phyloP scores from a whole-genome alignment of 2,797 vertebrate genomes.

The Melanotaenia nigrans region DNA sequence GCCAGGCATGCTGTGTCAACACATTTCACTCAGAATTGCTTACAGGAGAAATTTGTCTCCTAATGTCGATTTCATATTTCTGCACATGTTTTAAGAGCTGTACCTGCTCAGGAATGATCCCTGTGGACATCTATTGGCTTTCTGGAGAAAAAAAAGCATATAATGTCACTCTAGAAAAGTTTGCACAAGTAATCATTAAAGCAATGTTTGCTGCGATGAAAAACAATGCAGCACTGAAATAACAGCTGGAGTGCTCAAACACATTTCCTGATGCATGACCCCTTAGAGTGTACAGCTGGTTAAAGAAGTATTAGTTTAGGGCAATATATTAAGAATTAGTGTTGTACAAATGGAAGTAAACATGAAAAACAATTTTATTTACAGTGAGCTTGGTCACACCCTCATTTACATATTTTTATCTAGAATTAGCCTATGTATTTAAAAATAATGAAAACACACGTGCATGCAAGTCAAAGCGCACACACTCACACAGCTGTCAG shows the following conservation, averaged over 20 bases:
- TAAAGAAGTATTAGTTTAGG: conserved; percentile 41
- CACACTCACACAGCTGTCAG: conserved; percentile 16
- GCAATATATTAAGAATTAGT: conserved; percentile 57
- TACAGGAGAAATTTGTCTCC: conserved; percentile 97
- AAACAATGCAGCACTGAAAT: not conserved
- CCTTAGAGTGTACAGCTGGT: conserved; percentile 37
- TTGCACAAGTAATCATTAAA: conserved; percentile 30
- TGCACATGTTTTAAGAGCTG: conserved; percentile 82
- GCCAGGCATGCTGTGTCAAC: conserved; percentile 97
- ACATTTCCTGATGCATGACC: conserved; percentile 78
- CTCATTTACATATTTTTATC: conserved; percentile 71
- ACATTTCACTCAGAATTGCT: conserved; percentile 99
- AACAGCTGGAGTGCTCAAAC: conserved; percentile 11
- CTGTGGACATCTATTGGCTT: conserved; percentile 38
- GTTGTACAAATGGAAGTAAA: conserved; percentile 58
- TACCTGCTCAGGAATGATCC: conserved; percentile 85
- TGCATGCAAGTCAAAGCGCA: conserved; percentile 28
- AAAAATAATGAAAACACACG: conserved; percentile 37
- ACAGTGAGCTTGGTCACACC: conserved; percentile 69
- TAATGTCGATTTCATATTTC: conserved; percentile 91
- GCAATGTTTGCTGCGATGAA: conserved; percentile 15
- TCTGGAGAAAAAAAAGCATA: conserved; percentile 46
- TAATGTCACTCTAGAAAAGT: conserved; percentile 29
- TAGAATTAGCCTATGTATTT: conserved; percentile 53
- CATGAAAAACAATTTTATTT: conserved; percentile 75